phyloP scores from a whole-genome alignment of 2,888 invertebrate species.

The Barypeithes pellucidus region DNA sequence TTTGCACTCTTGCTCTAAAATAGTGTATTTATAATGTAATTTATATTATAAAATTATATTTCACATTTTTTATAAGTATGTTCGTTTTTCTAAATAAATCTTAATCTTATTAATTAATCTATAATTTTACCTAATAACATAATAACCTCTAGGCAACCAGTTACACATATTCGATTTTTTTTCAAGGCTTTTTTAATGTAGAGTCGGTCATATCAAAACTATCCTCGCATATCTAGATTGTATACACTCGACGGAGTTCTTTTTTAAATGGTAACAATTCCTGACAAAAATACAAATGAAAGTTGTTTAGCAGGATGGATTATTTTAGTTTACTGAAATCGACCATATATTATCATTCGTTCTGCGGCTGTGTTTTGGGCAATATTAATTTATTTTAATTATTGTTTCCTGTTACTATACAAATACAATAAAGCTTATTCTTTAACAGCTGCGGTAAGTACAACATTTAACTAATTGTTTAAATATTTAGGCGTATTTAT shows the following conservation, averaged over 20 bases:
- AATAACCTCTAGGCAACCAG: not conserved
- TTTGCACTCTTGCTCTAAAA: too few species aligned
- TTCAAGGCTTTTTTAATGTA: not conserved
- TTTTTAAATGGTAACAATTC: not conserved
- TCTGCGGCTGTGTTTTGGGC: not conserved
- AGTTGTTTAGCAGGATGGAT: not conserved
- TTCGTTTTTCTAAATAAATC: too few species aligned
- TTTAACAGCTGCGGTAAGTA: too few species aligned
- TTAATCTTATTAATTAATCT: too few species aligned
- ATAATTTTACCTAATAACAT: not conserved
- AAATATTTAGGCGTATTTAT: too few species aligned
- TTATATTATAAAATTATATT: too few species aligned
- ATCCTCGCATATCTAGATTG: not conserved
- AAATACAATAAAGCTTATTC: too few species aligned
- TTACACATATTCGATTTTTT: not conserved
- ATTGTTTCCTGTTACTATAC: not conserved
- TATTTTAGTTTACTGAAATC: not conserved
- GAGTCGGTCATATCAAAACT: not conserved
- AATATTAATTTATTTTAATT: slow-evolving; percentile 13
- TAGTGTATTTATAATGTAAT: too few species aligned
- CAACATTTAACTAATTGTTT: too few species aligned
- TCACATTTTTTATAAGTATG: too few species aligned
- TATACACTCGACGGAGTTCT: not conserved
- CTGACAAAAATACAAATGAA: slow-evolving; percentile 7
- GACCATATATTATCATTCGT: not conserved